A percentile compares a stretch with the other conserved stretches of the same genome.
These are phyloP conservation scores for Sisor rabdophorus DNA, from an alignment of 2,113 vertebrate genomes.

Conservation along the genomic window DNA sequence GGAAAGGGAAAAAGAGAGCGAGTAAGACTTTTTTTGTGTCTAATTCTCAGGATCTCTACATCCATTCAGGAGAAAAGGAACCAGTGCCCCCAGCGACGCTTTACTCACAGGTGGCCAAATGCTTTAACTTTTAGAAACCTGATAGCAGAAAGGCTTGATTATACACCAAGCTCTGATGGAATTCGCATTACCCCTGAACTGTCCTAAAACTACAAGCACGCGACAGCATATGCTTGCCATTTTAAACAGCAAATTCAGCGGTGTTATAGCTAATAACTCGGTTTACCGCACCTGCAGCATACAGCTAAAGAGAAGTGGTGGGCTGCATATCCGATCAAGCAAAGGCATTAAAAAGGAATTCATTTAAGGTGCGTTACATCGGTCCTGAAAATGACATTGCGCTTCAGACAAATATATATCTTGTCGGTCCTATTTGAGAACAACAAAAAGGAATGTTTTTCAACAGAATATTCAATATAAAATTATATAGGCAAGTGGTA, in stretches of 20 bases:
- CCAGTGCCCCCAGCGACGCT: not conserved
- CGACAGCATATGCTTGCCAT: not conserved
- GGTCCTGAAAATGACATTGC: not conserved
- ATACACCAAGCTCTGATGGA: not conserved
- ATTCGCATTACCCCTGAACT: not conserved
- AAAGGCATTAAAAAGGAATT: not conserved
- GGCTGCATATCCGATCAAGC: not conserved
- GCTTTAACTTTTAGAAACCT: conserved; percentile 10
- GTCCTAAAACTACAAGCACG: not conserved
- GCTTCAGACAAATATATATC: too few relatives aligned
- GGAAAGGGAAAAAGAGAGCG: not conserved
- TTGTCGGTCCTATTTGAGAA: too few relatives aligned
- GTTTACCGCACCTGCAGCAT: not conserved
- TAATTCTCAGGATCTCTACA: not conserved
- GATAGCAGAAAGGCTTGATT: conserved; percentile 8
- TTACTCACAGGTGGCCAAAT: not conserved
- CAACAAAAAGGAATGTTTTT: too few relatives aligned
- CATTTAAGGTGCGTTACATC: not conserved
- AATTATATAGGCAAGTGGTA: too few relatives aligned
- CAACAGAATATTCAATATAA: too few relatives aligned
- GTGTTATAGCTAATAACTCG: not conserved
- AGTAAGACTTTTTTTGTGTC: not conserved
- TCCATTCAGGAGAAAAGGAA: not conserved
- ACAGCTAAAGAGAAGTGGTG: not conserved
- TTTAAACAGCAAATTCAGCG: conserved; percentile 2